Base-by-base conservation (phyloP, 2,113 vertebrate species). In the Hirundichthys speculiger region DNA sequence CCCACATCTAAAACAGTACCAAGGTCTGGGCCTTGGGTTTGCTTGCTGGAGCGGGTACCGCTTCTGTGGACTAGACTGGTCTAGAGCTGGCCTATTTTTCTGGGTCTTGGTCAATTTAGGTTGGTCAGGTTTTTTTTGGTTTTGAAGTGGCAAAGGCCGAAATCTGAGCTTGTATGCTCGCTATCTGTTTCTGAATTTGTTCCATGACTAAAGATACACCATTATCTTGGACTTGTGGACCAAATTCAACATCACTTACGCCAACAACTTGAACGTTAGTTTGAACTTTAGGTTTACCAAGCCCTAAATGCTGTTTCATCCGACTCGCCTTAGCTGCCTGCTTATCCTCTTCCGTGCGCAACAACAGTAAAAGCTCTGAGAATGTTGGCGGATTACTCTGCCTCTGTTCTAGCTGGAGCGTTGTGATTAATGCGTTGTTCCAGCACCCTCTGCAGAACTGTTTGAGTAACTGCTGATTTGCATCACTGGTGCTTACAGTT, bases 151-250 rank as follows among this genome's bases (percentile, higher is more conserved):
- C n/a, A n/a, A n/a, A n/a, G n/a, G n/a, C n/a, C n/a, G n/a, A n/a
- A n/a, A n/a, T n/a, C n/a, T n/a, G n/a, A n/a, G n/a, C n/a, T n/a
- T n/a, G n/a, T n/a, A n/a, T n/a, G n/a, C n/a, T n/a, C n/a, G n/a
- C n/a, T n/a, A n/a, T n/a, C n/a, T n/a, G n/a, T n/a, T n/a, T n/a
- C n/a, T n/a, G n/a, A 16, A 16, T 0, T 1, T 8, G 13, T 9
- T 46, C 19, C 8, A 21, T 6, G 24, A 15, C 15, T 14, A 4
- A 11, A 8, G 15, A 1, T 9, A 2, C 6, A 15, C 4, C 1
- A 16, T 2, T 9, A 2, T 3, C n/a, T n/a, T 30, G 10, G 4
- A 18, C 1, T 3, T 8, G 2, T 2, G 4, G 15, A 3, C 0
- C 3, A 49, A 13, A 8, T 1, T 25, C 13, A 49, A 13, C 1